Evolutionary conservation across 2,888 invertebrate genomes (phyloP), one percentile per base, ranked within the genome.

Genomic region (Melieria picta): DNA sequence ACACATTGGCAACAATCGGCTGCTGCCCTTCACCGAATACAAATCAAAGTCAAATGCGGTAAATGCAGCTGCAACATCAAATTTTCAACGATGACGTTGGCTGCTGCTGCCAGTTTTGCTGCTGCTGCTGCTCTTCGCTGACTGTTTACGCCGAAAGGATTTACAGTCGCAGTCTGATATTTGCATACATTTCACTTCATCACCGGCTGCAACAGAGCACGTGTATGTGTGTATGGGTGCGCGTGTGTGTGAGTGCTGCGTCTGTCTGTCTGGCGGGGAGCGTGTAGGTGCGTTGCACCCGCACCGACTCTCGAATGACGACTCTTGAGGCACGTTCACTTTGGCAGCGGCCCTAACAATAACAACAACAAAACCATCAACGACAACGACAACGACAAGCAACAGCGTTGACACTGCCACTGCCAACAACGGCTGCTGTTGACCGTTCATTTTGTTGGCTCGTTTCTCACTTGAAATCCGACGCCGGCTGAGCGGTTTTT

Each of bases 11-110:
- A 62, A 69, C 65, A n/a, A 55, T 56, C 50, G 47, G 5, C n/a
- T 11, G 11, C 52, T n/a, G n/a, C 52, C 52, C 5, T 52, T 52
- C 13, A 52, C 52, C 7, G n/a, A 46, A 62, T 47, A 48, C 61
- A 68, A 61, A 68, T 60, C 71, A 71, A 65, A 58, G 75, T 69
- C 76, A 73, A 73, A 62, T 65, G 60, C 30, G 61, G 47, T 52
- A 56, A 63, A 10, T 30, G 55, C 71, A 62, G 48, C 62, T 61
- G 68, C 65, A 62, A 63, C 58, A 65, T 56, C 63, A 42, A 68
- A 60, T 45, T 68, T 68, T 68, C 45, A 67, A 67, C 66, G 42
- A 67, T 16, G 58, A 47, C 50, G 52, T 52, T 13, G 52, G 52
- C 7, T 4, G 13, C 11, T 7, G 13, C 13, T 52, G 52, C 52